phyloP scores from a whole-genome alignment of 1,140 invertebrate genomes.

The Apocrypta bakeri region DNA sequence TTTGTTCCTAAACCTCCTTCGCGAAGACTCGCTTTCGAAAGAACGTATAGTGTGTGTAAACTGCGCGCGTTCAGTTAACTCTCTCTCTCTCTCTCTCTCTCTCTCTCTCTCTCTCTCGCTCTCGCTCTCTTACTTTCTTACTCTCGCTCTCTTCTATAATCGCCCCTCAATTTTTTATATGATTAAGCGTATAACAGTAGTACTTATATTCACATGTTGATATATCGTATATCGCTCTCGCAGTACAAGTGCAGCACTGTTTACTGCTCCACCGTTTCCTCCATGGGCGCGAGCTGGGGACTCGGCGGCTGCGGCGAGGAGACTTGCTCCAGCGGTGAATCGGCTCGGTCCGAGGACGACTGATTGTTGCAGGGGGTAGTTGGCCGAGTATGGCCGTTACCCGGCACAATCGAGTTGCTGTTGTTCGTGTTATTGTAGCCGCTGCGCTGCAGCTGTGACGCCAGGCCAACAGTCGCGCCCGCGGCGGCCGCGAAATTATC shows the following conservation, averaged over 20 bases:
- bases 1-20: slow-evolving; percentile 9
- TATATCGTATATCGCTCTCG: slow-evolving; percentile 14
- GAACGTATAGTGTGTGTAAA: slow-evolving; percentile 33
- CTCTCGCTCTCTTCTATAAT: slow-evolving; percentile 10
- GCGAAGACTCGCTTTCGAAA: slow-evolving; percentile 33
- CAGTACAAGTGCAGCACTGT: slow-evolving; percentile 15
- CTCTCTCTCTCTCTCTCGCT: background rate
- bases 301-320: slow-evolving; percentile 65
- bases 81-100: background rate
- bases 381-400: slow-evolving; percentile 46
- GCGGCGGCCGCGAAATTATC: slow-evolving; percentile 56
- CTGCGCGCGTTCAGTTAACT: slow-evolving; percentile 23
- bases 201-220: slow-evolving; percentile 31
- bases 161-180: slow-evolving; percentile 27
- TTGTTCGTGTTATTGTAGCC: slow-evolving; percentile 60
- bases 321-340: slow-evolving; percentile 38
- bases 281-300: slow-evolving; percentile 64
- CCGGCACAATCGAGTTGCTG: slow-evolving; percentile 54
- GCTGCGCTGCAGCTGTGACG: slow-evolving; percentile 70
- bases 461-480: slow-evolving; percentile 64
- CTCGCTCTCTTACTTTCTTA: background rate
- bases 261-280: slow-evolving; percentile 73
- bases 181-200: slow-evolving; percentile 51
- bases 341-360: slow-evolving; percentile 42
- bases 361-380: slow-evolving; percentile 31